Base-by-base conservation (phyloP, 2,113 vertebrate genomes). In the Sander lucioperca region DNA sequence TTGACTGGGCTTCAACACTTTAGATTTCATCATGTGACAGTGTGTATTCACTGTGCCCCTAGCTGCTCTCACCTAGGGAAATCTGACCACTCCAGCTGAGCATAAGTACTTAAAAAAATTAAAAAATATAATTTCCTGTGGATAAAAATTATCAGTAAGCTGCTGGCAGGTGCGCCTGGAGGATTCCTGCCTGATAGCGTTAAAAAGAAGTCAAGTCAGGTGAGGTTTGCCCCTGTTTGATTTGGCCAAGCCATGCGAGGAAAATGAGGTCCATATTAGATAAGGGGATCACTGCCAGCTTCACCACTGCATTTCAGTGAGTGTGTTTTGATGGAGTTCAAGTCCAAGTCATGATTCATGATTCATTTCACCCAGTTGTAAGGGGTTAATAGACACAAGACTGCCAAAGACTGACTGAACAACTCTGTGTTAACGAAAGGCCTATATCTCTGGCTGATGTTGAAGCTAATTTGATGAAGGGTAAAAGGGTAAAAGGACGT, bases 221-320 rank as follows among this genome's bases (percentile, higher is more conserved):
- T 69, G 63, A 69, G 66, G n/a, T 61, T 83, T 62, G 39, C 19
- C 61, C 27, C 33, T 14, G 48, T 71, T 45, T 76, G 79, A 80
- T 83, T 36, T 53, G 48, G 53, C 72, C 77, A 50, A 48, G 45
- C 54, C 64, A 57, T 39, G 63, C 12, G 1, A 88, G 57, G 68
- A 74, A 81, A 66, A 71, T 54, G 5, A 80, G 54, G 61, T 56
- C 25, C 16, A 19, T 50, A 30, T 75, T 61, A 61, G 50, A 76
- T 85, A 56, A 81, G 61, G 43, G 50, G 39, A 50, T 74, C 56
- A 57, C 59, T 71, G 36, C 21, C 54, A 39, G 54, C 53, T 48
- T 62, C 43, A 5, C 30, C n/a, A 10, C 53, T 57, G 66, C 33
- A 23, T 85, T 56, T 76, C 57, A 76, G 45, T 16, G 15, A 30